Conservation (phyloP, 2,797 vertebrate genomes). For the Threskiornis aethiopicus region DNA sequence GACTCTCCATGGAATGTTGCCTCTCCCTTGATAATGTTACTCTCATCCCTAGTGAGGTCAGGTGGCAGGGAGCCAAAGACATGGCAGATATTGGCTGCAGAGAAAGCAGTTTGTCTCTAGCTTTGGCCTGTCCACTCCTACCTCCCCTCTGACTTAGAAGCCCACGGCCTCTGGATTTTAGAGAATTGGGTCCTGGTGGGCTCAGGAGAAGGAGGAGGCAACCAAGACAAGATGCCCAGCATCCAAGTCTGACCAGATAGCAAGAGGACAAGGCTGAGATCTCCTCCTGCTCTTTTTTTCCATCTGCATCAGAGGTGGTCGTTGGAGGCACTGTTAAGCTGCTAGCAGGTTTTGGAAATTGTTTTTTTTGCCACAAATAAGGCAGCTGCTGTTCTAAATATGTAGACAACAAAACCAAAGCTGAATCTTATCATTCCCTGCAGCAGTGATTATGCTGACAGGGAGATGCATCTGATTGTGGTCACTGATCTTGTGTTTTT, state of each 20-base stretch:
- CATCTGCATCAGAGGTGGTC: neutral
- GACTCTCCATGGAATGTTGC: neutral
- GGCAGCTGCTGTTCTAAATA: neutral
- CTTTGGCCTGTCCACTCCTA: neutral
- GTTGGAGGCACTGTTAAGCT: neutral
- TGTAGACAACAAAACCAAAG: neutral
- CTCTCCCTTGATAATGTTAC: neutral
- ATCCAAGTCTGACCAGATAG: neutral
- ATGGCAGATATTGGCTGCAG: neutral
- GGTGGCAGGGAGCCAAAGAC: neutral
- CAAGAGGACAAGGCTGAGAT: neutral
- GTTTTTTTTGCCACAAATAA: neutral
- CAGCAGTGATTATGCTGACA: neutral
- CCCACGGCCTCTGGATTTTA: neutral
- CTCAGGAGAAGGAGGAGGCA: neutral
- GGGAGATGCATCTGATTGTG: neutral
- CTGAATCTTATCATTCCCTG: neutral
- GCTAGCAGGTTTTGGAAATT: neutral
- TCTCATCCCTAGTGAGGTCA: neutral
- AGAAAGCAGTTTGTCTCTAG: neutral
- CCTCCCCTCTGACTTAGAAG: neutral
- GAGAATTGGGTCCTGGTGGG: neutral
- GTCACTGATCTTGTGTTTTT: conserved; percentile 41
- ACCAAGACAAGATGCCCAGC: neutral
- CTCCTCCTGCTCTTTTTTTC: neutral